Evolutionary conservation across 2,797 vertebrate genomes (phyloP), one percentile per base, ranked within the genome.

Genomic region (Sebastes itinus): DNA sequence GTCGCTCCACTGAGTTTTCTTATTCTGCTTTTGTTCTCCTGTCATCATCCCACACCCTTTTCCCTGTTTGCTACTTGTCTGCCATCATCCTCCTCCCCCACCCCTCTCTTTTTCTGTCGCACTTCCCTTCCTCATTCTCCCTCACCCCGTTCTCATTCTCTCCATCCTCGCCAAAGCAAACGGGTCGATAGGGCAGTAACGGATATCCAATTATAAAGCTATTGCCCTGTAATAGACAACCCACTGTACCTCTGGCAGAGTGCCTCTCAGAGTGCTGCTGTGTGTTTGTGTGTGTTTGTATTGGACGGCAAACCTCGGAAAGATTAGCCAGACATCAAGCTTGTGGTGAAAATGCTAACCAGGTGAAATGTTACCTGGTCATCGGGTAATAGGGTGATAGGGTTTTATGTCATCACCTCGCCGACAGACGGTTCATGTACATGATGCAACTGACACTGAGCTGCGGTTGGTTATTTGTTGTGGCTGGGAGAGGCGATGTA

Each of bases 171-270:
- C 87, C 80, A 88, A 84, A 85, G 85, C 77, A 90, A 91, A 87
- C 72, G 35, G 76, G 54, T 90, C 59, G 28, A 86, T 92, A 5
- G 16, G 54, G 52, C 81, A 67, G 90, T 89, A 90, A 90, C 75
- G 77, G 87, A 92, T 92, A 88, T 86, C 77, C 77, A 82, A 87
- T 92, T 90, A 87, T 66, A 90, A 82, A 80, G 88, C 71, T 73
- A 70, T 87, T 84, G 74, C 86, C 59, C 71, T 77, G 75, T 88
- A 86, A 89, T 91, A 87, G 89, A 92, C 77, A 84, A 72, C 75
- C 83, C 78, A 59, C 65, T 79, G 75, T 83, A 81, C 52, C 49
- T 87, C 69, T 88, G 85, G 75, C 84, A 80, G 66, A 68, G 62
- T 82, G 87, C 77, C 85, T 65, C 68, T 81, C 38, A 71, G 52